These are phyloP conservation scores for Brachionus rubens DNA, from an alignment of 1,140 invertebrate genomes.

Conservation along the genomic window DNA sequence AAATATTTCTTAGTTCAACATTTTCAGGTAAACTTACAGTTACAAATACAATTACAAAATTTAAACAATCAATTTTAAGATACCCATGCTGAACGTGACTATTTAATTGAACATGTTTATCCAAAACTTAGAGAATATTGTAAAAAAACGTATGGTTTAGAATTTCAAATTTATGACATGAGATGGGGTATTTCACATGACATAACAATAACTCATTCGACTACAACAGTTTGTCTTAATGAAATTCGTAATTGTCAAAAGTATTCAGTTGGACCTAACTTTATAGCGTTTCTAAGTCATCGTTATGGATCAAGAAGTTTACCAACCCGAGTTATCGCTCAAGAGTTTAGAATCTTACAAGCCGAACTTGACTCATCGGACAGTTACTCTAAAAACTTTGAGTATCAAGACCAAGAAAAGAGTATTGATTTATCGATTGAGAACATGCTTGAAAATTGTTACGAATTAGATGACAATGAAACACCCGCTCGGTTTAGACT, in stretches of 20 bases:
- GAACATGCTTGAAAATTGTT: not conserved
- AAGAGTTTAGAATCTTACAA: not conserved
- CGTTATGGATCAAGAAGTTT: conserved; percentile 66
- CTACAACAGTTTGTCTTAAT: conserved; percentile 34
- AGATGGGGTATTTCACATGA: conserved; percentile 49
- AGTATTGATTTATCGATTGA: not conserved
- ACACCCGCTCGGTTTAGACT: conserved; percentile 9
- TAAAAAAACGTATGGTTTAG: conserved; percentile 52
- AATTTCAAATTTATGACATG: conserved; percentile 53
- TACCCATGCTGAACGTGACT: conserved; percentile 47
- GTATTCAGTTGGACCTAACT: conserved; percentile 46
- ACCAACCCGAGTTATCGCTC: conserved; percentile 49
- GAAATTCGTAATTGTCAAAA: conserved; percentile 46
- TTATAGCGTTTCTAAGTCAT: conserved; percentile 42
- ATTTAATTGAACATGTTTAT: conserved; percentile 52
- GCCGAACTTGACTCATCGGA: not conserved
- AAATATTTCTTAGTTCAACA: conserved; percentile 42
- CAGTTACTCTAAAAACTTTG: not conserved
- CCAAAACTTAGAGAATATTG: conserved; percentile 53
- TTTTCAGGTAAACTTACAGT: conserved; percentile 6
- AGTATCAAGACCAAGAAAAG: not conserved
- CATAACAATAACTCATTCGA: conserved; percentile 46
- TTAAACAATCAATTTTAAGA: not conserved
- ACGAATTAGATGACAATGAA: conserved; percentile 7
- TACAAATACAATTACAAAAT: not conserved